These are phyloP conservation scores for Pogonognathellus flavescens DNA, from an alignment of 1,140 invertebrate species.

Conservation along the genomic window DNA sequence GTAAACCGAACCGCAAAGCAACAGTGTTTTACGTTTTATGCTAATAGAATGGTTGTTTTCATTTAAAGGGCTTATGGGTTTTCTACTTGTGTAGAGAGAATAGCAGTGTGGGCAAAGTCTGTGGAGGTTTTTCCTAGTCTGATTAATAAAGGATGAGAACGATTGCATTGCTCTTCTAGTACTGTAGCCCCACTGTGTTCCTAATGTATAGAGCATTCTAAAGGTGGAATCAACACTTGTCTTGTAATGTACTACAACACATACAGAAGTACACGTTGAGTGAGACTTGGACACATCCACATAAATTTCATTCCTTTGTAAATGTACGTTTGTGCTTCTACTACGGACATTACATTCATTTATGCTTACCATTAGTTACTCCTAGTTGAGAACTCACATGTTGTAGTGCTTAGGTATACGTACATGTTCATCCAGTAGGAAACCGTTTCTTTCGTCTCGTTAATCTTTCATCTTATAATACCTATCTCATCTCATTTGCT, in stretches of 20 bases:
- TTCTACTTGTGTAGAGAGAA: background rate
- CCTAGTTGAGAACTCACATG: background rate
- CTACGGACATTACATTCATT: constrained; percentile 4
- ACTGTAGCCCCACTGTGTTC: background rate
- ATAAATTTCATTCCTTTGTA: constrained; percentile 24
- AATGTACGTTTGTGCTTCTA: background rate
- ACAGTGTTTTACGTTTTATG: constrained; percentile 44
- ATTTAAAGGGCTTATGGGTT: constrained; percentile 28
- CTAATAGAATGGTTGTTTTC: constrained; percentile 42
- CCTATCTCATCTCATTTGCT: constrained; percentile 44
- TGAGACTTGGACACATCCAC: no score
- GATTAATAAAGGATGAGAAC: constrained; percentile 17
- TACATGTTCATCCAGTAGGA: background rate
- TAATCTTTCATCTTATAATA: constrained; percentile 43
- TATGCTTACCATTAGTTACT: background rate
- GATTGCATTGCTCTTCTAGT: background rate
- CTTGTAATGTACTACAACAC: no score
- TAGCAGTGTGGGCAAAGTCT: background rate
- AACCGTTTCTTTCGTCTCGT: constrained; percentile 21
- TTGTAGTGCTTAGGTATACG: background rate
- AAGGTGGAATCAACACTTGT: background rate
- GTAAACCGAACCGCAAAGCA: constrained; percentile 5
- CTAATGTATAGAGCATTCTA: background rate
- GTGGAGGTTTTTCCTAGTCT: background rate
- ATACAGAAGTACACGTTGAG: no score